Evolutionary conservation across 2,113 vertebrate species (phyloP), one percentile per base, ranked within the genome.

Genomic region (Caloenas nicobarica): DNA sequence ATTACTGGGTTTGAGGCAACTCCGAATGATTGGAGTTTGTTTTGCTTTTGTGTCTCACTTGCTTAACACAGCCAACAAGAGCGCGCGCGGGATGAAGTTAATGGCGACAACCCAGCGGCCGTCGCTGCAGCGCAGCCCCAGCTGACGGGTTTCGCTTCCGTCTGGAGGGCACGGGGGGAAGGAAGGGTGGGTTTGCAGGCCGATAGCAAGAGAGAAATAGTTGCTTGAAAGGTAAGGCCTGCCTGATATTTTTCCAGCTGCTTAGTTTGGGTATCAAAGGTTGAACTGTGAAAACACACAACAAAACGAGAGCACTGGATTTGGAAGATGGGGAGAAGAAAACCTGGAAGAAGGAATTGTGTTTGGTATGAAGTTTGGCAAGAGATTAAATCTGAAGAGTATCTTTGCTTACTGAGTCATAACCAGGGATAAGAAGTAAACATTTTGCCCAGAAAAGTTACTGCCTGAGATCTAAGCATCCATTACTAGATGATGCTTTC

Each of bases 11-110:
- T 96, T 71, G 96, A 96, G 93, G 95, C 95, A 72, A 89, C 83
- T 93, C 88, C 4, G 92, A 84, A 56, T 96, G 96, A 96, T 89
- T 96, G 93, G 95, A 94, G 96, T 94, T 95, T 96, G 93, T 92
- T 97, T 94, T 91, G 88, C 86, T 87, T 96, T 96, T 96, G 95
- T 97, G 93, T 91, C 94, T 94, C 38, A 23, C 92, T 97, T 22
- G 89, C 78, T 91, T 64, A 23, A 82, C 17, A 12, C 87, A 81
- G 89, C 85, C 96, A 95, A 81, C 28, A 80, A 33, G 26, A 23
- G 95, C 4, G 3, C 13, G 60, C 66, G 3, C 44, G 16, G 81
- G 46, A 16, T 1, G 69, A 28, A 26, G 93, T 62, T 78, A 76
- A 96, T 87, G 95, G 84, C 24, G 87, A 82, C 31, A 7, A 25